A percentile compares a stretch with the other conserved stretches of the same genome.
Evolutionary conservation across 1,140 invertebrate genomes (phyloP).

Genomic region (Pogonomyrmex californicus): DNA sequence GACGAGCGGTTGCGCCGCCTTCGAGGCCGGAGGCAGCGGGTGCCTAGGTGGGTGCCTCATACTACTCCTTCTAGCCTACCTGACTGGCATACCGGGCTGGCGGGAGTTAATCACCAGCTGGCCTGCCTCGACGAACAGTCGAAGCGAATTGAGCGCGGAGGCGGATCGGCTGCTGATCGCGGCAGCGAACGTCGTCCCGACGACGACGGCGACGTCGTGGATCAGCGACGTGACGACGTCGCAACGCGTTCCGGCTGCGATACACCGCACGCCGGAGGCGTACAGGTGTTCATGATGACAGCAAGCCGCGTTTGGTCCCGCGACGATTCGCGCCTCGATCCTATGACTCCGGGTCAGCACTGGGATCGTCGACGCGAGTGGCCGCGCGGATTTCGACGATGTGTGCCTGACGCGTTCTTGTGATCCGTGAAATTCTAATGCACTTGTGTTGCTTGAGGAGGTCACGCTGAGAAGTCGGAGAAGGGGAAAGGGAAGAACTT

Average conservation of each 20-base stretch:
- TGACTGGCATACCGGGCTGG: constrained; percentile 73
- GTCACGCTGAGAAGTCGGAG: background rate
- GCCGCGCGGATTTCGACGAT: constrained; percentile 31
- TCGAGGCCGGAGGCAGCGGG: constrained; percentile 75
- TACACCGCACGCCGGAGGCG: constrained; percentile 3
- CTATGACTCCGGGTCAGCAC: constrained; percentile 26
- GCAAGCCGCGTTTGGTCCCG: constrained; percentile 21
- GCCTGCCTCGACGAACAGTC: constrained; percentile 42
- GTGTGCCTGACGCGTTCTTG: constrained; percentile 49
- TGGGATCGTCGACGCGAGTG: background rate
- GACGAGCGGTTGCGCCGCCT: constrained; percentile 78
- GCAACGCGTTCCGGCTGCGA: background rate
- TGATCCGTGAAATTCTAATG: constrained; percentile 56
- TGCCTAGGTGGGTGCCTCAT: constrained; percentile 86
- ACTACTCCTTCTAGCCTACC: constrained; percentile 82
- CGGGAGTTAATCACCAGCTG: constrained; percentile 56
- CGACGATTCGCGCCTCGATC: background rate
- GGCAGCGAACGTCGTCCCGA: constrained; percentile 35
- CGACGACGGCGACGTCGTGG: constrained; percentile 19
- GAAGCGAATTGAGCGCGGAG: constrained; percentile 33
- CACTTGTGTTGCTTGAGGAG: constrained; percentile 55
- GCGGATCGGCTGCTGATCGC: constrained; percentile 36
- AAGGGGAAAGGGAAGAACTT: background rate
- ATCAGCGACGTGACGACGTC: background rate
- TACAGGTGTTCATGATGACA: constrained; percentile 67